Conservation (phyloP, 53 echinoderm and acorn worm species). For the Stichopus horrens region DNA sequence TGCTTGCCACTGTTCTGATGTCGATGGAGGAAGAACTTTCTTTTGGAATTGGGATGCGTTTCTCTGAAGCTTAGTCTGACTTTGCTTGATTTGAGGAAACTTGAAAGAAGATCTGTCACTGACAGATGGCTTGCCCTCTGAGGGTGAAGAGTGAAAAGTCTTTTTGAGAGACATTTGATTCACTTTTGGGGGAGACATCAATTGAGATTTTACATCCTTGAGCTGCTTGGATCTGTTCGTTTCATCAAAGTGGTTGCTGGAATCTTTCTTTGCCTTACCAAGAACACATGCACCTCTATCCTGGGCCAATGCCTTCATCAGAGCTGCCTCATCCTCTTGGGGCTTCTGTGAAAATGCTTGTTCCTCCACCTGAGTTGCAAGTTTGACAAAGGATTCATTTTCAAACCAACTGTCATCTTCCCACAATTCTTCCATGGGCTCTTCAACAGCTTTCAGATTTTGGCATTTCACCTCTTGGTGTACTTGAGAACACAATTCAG, state of each 20-base stretch:
- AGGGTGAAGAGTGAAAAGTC: background rate
- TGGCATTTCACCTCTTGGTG: background rate
- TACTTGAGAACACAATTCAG: background rate
- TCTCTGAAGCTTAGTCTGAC: background rate
- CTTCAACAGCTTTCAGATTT: background rate
- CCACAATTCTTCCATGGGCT: constrained; percentile 53
- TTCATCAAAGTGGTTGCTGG: background rate
- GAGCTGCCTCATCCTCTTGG: background rate
- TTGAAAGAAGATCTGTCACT: background rate
- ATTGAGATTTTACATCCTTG: background rate
- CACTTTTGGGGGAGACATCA: background rate
- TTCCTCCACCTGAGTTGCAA: constrained; percentile 62
- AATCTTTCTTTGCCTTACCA: too few species aligned
- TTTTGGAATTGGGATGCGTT: background rate
- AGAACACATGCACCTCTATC: too few species aligned
- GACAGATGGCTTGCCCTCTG: background rate
- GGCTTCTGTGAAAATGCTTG: constrained; percentile 40
- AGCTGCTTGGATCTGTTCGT: background rate
- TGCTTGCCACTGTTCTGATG: background rate
- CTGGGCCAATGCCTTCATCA: background rate
- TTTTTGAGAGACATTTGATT: background rate
- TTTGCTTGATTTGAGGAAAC: background rate
- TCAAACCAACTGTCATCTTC: constrained; percentile 60
- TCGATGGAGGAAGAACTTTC: background rate
- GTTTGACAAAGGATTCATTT: constrained; percentile 55